Evolutionary conservation across 2,113 vertebrate genomes (phyloP).

Genomic region (Chloebia gouldiae): DNA sequence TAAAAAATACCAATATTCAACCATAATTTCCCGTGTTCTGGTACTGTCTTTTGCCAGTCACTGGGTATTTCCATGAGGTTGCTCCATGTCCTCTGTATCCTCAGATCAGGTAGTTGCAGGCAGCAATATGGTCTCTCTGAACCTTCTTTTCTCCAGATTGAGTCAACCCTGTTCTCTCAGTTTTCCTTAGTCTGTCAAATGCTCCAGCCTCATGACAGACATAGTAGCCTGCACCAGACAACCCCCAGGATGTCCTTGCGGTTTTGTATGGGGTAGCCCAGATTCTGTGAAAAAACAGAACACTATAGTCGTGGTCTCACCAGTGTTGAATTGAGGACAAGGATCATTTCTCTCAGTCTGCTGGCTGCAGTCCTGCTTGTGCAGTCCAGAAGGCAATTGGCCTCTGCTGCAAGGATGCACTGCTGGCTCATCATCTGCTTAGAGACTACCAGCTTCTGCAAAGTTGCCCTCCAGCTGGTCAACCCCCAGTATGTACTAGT

Average conservation of each 20-base stretch:
- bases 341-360: background rate
- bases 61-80: background rate
- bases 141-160: background rate
- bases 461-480: background rate
- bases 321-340: rapidly evolving
- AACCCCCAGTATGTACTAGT: rapidly evolving
- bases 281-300: background rate
- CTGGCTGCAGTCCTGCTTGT: background rate
- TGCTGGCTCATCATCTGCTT: background rate
- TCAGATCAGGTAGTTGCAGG: background rate
- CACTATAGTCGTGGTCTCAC: rapidly evolving
- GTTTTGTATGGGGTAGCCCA: background rate
- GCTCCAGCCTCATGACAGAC: background rate
- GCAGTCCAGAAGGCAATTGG: background rate
- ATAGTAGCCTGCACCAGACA: background rate
- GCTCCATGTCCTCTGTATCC: background rate
- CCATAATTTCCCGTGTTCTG: background rate
- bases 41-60: background rate
- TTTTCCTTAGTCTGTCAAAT: background rate
- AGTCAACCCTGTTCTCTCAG: background rate
- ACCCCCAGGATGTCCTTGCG: background rate
- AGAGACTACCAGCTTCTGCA: background rate
- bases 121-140: background rate
- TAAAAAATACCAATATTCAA: background rate
- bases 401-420: background rate